phyloP scores from a whole-genome alignment of 1,140 invertebrate species.

The Musca domestica region DNA sequence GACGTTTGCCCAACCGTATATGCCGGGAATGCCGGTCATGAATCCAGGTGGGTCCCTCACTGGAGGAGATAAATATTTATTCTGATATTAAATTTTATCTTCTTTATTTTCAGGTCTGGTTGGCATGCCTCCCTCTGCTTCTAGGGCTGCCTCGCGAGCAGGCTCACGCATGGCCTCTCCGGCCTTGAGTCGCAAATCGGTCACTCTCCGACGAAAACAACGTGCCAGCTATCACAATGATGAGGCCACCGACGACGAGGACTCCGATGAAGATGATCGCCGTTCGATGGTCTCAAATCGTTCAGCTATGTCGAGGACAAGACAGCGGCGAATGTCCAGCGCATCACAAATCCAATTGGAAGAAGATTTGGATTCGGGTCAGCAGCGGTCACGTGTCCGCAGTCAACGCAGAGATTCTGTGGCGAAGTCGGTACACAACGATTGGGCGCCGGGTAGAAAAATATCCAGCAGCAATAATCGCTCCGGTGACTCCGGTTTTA shows the following conservation, averaged over 20 bases:
- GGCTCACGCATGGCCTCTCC: conserved; percentile 66
- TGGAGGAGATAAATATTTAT: background rate
- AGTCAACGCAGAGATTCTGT: conserved; percentile 37
- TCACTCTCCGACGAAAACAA: conserved; percentile 53
- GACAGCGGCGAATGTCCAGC: conserved; percentile 40
- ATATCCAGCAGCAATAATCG: background rate
- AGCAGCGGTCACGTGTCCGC: background rate
- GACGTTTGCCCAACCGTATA: conserved; percentile 47
- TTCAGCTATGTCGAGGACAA: conserved; percentile 43
- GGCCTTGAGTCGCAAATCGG: conserved; percentile 66
- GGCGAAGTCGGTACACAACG: conserved; percentile 47
- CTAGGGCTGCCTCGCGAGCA: conserved; percentile 56
- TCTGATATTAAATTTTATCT: background rate
- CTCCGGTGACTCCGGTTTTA: conserved; percentile 25
- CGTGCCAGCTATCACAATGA: conserved; percentile 55
- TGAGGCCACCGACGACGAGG: conserved; percentile 58
- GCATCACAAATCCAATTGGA: conserved; percentile 46
- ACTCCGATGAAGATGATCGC: conserved; percentile 59
- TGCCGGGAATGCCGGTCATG: conserved; percentile 44
- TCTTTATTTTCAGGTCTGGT: conserved; percentile 36
- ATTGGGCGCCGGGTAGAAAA: conserved; percentile 41
- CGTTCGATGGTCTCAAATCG: conserved; percentile 54
- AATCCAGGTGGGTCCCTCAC: conserved; percentile 38
- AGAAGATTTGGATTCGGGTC: conserved; percentile 35
- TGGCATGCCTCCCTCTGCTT: conserved; percentile 46